Conservation (phyloP, 1,140 invertebrate genomes). For the Galleria mellonella region DNA sequence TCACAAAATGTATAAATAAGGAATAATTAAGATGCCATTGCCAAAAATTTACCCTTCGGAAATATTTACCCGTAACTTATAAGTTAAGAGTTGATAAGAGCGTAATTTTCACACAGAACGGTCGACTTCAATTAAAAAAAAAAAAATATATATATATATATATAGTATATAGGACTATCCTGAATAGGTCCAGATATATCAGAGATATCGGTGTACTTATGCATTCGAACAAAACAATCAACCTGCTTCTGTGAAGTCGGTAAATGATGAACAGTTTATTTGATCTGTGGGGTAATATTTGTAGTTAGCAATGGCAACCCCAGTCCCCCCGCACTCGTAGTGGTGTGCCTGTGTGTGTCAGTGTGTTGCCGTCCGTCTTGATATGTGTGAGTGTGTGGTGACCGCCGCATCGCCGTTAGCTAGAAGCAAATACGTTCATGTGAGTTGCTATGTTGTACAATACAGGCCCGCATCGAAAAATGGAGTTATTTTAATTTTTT, state of each 20-base stretch:
- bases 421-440: conserved; percentile 66
- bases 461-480: conserved; percentile 3
- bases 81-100: too few species aligned
- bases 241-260: too few species aligned
- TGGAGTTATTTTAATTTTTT: conserved; percentile 18
- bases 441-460: conserved; percentile 48
- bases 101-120: too few species aligned
- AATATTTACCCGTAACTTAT: too few species aligned
- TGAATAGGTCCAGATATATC: too few species aligned
- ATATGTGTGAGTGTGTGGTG: conserved; percentile 67
- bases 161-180: too few species aligned
- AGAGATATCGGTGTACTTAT: too few species aligned
- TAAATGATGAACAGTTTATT: too few species aligned
- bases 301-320: conserved; percentile 40
- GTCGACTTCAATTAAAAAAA: too few species aligned
- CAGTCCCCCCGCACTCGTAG: conserved; percentile 35
- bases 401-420: conserved; percentile 57
- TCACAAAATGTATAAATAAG: conserved; percentile 62
- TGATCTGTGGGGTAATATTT: conserved; percentile 8
- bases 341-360: conserved; percentile 61
- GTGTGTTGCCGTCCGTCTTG: conserved; percentile 61
- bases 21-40: conserved; percentile 59
- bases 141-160: too few species aligned
- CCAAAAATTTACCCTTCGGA: conserved; percentile 7
- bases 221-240: too few species aligned